Percentiles rank a stretch among this genome's conserved stretches.
Evolutionary conservation across 2,797 vertebrate genomes (phyloP).

Genomic region (Distichodus sexfasciatus): DNA sequence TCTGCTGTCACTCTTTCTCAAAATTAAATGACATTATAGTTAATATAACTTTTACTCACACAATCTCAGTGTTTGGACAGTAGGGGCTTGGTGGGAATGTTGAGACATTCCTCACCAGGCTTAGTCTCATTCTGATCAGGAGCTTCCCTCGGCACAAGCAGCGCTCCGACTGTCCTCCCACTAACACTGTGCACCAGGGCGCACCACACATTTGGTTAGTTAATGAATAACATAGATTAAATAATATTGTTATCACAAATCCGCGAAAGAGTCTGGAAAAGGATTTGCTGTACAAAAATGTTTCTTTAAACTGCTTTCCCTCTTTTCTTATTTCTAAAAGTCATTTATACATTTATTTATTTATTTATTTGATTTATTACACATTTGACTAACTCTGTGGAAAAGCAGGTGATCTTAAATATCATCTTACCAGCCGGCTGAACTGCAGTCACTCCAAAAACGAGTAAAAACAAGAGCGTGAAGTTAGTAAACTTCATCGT

Average conservation of each 20-base stretch:
- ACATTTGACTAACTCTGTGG: neutral
- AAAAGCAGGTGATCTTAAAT: neutral
- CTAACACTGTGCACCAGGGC: neutral
- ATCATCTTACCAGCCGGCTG: constrained; percentile 38
- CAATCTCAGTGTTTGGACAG: constrained; percentile 42
- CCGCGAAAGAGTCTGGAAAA: neutral
- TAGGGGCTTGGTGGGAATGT: constrained; percentile 18
- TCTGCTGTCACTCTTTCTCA: too few species aligned
- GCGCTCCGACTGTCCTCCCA: constrained; percentile 15
- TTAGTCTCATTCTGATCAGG: neutral
- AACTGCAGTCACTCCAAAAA: constrained; percentile 28
- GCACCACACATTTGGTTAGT: neutral
- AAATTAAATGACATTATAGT: neutral
- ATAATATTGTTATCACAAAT: neutral
- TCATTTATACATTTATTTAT: too few species aligned
- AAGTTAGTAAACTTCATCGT: constrained; percentile 34
- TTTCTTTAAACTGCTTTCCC: too few species aligned
- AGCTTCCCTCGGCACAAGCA: constrained; percentile 34
- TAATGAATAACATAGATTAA: neutral
- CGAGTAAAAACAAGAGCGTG: constrained; percentile 15
- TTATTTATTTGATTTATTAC: too few species aligned
- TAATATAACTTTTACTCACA: constrained; percentile 35
- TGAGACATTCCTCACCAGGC: neutral
- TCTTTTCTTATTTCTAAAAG: neutral
- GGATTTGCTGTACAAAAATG: too few species aligned